A percentile compares a stretch with the other conserved stretches of the same genome.
Conservation (phyloP, 2,113 vertebrate species). For the Mobula hypostoma region DNA sequence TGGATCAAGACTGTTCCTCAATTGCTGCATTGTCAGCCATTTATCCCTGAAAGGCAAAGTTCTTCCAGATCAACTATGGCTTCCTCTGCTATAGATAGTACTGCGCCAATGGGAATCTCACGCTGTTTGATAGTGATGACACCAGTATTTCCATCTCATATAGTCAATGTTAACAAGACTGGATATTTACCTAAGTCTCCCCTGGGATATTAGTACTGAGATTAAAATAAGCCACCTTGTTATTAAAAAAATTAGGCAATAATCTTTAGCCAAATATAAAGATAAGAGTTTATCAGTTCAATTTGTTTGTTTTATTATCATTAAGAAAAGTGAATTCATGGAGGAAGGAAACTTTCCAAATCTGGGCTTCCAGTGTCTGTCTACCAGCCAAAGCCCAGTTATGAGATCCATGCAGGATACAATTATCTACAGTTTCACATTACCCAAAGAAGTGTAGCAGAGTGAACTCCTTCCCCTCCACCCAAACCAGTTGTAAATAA, state of each 20-base stretch:
- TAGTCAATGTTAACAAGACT: neutral
- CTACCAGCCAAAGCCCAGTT: neutral
- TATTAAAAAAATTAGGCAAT: neutral
- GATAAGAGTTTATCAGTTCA: neutral
- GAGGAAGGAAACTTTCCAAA: neutral
- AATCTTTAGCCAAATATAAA: neutral
- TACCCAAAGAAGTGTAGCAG: neutral
- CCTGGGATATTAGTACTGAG: neutral
- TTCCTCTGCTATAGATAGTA: neutral
- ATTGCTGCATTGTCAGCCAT: neutral
- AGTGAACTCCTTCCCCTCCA: neutral
- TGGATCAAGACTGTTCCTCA: neutral
- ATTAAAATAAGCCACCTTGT: neutral
- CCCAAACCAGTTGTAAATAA: neutral
- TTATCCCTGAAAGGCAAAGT: neutral
- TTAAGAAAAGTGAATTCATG: too few species aligned
- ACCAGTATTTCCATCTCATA: neutral
- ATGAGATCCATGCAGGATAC: neutral
- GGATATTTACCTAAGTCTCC: neutral
- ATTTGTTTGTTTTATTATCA: neutral
- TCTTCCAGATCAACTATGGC: neutral
- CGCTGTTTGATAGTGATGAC: neutral
- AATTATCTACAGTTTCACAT: neutral
- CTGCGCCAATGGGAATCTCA: neutral
- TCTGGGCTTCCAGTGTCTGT: neutral